Conservation (phyloP, 2,797 vertebrate species). For the Galago senegalensis region DNA sequence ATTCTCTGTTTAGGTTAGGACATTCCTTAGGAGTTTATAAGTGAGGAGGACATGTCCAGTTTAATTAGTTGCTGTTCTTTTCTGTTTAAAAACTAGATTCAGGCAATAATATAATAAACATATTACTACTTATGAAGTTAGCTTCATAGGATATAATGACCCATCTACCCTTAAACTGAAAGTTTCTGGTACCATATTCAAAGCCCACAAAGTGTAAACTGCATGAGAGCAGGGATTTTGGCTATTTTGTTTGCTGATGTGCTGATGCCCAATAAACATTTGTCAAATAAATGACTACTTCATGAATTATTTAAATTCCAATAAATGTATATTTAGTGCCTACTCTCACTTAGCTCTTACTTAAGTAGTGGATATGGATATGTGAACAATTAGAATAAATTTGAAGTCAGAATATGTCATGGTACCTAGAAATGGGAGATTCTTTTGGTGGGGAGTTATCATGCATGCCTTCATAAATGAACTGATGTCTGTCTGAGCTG, state of each 20-base stretch:
- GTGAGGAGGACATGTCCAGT: background rate
- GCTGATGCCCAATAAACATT: background rate
- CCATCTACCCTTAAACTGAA: background rate
- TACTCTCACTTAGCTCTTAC: background rate
- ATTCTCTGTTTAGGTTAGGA: background rate
- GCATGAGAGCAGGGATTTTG: background rate
- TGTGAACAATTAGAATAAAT: background rate
- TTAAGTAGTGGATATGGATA: background rate
- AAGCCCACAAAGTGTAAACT: background rate
- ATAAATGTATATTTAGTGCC: background rate
- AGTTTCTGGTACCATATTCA: background rate
- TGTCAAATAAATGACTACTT: slow-evolving; percentile 11
- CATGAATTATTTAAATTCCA: slow-evolving; percentile 28
- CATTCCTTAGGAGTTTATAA: background rate
- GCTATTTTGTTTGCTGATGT: slow-evolving; percentile 17
- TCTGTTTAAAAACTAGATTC: slow-evolving; percentile 10
- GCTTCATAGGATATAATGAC: background rate
- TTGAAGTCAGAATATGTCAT: background rate
- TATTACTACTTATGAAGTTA: background rate
- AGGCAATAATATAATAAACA: background rate
- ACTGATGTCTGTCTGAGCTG: background rate
- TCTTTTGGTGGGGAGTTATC: background rate
- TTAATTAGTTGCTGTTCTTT: slow-evolving; percentile 17
- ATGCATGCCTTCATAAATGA: background rate
- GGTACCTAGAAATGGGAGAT: background rate